Evolutionary conservation across 1,140 invertebrate genomes (phyloP).

Genomic region (Pectinophora gossypiella): DNA sequence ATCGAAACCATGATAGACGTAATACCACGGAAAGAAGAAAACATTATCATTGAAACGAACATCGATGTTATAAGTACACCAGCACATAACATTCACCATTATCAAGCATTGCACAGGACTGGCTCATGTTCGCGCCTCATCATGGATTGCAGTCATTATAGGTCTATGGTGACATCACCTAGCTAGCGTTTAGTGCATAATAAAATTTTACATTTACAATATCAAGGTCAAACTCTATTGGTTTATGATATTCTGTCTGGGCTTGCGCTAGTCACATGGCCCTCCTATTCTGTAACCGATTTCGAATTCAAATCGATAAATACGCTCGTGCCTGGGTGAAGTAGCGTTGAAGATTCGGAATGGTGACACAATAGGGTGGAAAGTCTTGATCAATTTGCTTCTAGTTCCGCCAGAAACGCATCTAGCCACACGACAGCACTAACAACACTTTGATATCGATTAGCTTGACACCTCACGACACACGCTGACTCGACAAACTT

Average conservation of each 20-base stretch:
- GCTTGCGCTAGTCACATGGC: slow-evolving; percentile 34
- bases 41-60: no score
- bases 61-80: slow-evolving; percentile 20
- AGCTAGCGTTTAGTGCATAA: slow-evolving; percentile 61
- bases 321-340: background rate
- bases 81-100: slow-evolving; percentile 57
- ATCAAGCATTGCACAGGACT: slow-evolving; percentile 66
- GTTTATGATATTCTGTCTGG: slow-evolving; percentile 21
- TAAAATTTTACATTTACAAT: no score
- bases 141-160: slow-evolving; percentile 59
- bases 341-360: slow-evolving; percentile 26
- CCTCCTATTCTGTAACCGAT: slow-evolving; percentile 40
- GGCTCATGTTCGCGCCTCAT: slow-evolving; percentile 59
- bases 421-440: slow-evolving; percentile 54
- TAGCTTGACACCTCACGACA: slow-evolving; percentile 49
- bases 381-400: slow-evolving; percentile 49
- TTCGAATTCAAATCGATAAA: slow-evolving; percentile 24
- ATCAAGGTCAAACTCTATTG: slow-evolving; percentile 12
- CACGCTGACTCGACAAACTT: slow-evolving; percentile 34
- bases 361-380: slow-evolving; percentile 54
- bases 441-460: slow-evolving; percentile 39
- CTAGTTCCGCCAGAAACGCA: no score
- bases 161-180: slow-evolving; percentile 64
- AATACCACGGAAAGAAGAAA: no score
- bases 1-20: no score